Conservation (phyloP, 1,140 invertebrate genomes). For the Zaprionus nigranus region DNA sequence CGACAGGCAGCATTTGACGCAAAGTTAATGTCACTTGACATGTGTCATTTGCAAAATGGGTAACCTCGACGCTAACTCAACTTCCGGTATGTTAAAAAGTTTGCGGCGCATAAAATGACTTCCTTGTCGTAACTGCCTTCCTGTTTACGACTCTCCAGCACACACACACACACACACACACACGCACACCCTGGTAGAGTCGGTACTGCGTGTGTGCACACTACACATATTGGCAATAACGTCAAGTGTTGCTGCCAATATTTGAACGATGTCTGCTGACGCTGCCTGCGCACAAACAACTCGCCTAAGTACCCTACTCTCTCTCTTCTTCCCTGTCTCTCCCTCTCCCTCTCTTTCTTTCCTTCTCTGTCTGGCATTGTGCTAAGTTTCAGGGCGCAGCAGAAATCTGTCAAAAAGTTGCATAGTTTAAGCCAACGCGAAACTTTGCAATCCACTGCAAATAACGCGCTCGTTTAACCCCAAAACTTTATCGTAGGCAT, state of each 20-base stretch:
- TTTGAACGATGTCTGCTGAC: slow-evolving; percentile 59
- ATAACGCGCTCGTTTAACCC: slow-evolving; percentile 14
- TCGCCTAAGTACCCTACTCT: slow-evolving; percentile 6
- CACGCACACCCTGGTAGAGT: background rate
- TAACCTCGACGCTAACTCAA: slow-evolving; percentile 79
- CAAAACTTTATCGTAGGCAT: slow-evolving; percentile 8
- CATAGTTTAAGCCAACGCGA: slow-evolving; percentile 25
- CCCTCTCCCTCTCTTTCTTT: background rate
- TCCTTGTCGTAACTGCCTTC: slow-evolving; percentile 79
- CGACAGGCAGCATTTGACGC: slow-evolving; percentile 74
- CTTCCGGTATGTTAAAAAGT: slow-evolving; percentile 83
- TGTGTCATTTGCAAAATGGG: slow-evolving; percentile 83
- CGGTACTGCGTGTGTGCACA: slow-evolving; percentile 16
- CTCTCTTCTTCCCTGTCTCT: background rate
- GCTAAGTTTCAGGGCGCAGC: slow-evolving; percentile 31
- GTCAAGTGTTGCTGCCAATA: slow-evolving; percentile 80
- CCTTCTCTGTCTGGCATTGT: slow-evolving; percentile 20
- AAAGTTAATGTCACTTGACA: slow-evolving; percentile 83
- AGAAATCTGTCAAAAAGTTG: slow-evolving; percentile 53
- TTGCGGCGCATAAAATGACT: slow-evolving; percentile 83
- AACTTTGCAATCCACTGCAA: slow-evolving; percentile 38
- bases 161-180: slow-evolving; percentile 24
- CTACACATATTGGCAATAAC: slow-evolving; percentile 78
- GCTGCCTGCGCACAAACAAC: slow-evolving; percentile 36
- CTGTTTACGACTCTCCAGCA: slow-evolving; percentile 69